Base-by-base conservation (phyloP, 1,140 invertebrate genomes). In the Listronotus oregonensis region DNA sequence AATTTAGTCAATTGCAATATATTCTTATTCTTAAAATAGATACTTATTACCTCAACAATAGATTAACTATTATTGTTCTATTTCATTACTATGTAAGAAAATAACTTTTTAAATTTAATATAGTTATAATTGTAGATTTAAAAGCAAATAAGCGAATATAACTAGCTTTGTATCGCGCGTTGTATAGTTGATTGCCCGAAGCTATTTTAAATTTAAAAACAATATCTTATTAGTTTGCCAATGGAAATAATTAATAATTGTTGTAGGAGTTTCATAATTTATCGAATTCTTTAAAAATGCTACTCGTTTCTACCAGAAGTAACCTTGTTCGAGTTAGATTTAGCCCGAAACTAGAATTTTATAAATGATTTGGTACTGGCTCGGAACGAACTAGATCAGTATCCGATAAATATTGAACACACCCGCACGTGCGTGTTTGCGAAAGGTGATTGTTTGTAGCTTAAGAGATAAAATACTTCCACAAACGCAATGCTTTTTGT, bases 241-340 rank as follows among this genome's bases (percentile, higher is more conserved):
- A 40, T 56, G 52, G 39, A 56, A 56, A 56, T 43, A 42, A 43
- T 43, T 56, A 56, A 56, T 43, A 43, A 56, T 56, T 43, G 18
- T 56, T 27, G 34, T 42, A 39, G 37, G 54, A 14, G 40, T 34
- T 27, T 42, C 40, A 37, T 14, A 31, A 32, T 47, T 47, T 15
- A 15, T 39, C 10, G 43, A 43, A 59, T 47, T 59, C 57, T 49
- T 39, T 18, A 59, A 59, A 59, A 59, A 59, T 18, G 9, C 9
- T 18, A 39, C 27, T 34, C 40, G 18, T 56, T 27, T 18, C 8
- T 17, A 18, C 31, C 9, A 18, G 27, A 37, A n/a, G 15, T 60
- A 60, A 61, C 59, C 59, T 61, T 61, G 59, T 61, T 43, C 59
- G 49, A 39, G 59, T 61, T 61, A 50, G 59, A 61, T 43, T 51